Evolutionary conservation across 2,113 vertebrate species (phyloP).

Genomic region (Rhombomys opimus): DNA sequence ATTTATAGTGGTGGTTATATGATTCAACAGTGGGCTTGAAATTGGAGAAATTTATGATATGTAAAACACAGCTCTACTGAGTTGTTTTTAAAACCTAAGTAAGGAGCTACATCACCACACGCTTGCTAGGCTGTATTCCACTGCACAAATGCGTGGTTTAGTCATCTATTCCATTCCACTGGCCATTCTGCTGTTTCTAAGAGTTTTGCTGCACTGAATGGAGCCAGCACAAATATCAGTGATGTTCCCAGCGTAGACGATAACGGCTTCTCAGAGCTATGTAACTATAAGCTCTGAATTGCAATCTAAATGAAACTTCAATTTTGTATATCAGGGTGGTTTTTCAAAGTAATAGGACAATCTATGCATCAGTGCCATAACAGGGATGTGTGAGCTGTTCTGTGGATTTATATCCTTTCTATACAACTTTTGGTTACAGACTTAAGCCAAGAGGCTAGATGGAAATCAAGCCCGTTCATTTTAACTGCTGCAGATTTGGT

Average conservation of each 20-base stretch:
- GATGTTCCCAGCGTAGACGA: not conserved
- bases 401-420: not conserved
- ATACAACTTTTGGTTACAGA: not conserved
- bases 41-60: not conserved
- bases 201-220: not conserved
- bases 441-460: not conserved
- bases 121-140: not conserved
- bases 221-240: not conserved
- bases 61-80: not conserved
- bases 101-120: not conserved
- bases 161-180: not conserved
- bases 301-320: not conserved
- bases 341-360: not conserved
- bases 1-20: not conserved
- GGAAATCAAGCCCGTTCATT: not conserved
- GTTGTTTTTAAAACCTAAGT: not conserved
- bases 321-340: not conserved
- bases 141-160: not conserved
- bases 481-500: not conserved
- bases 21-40: not conserved
- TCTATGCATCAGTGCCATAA: not conserved
- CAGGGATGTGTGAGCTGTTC: not conserved
- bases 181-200: not conserved
- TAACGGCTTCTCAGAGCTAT: not conserved
- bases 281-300: not conserved